Conservation (phyloP, 2,797 vertebrate genomes). For the Rhabdophis nuchalis region DNA sequence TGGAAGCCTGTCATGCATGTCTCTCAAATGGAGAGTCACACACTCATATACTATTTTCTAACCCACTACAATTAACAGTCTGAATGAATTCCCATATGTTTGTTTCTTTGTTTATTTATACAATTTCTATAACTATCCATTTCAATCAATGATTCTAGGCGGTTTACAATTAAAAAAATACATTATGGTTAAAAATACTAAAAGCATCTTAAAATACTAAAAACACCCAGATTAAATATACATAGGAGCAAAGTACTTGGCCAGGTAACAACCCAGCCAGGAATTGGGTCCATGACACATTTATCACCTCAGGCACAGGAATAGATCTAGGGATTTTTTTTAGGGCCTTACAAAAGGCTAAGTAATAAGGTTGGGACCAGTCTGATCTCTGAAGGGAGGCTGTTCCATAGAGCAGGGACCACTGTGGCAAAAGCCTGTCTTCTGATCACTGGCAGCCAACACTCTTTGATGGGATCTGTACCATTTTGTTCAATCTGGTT, state of each 20-base stretch:
- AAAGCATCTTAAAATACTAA: background rate
- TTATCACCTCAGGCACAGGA: background rate
- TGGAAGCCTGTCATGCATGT: background rate
- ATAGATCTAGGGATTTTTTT: background rate
- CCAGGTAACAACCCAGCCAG: background rate
- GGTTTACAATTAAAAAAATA: background rate
- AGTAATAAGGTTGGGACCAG: background rate
- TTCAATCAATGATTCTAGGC: background rate
- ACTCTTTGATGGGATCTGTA: background rate
- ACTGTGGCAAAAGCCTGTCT: background rate
- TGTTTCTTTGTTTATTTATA: background rate
- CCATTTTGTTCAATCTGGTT: background rate
- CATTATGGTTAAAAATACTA: background rate
- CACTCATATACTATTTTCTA: background rate
- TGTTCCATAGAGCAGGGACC: background rate
- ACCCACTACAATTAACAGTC: background rate
- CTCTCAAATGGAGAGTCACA: background rate
- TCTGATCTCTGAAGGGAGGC: background rate
- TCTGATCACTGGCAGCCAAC: background rate
- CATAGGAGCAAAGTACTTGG: background rate
- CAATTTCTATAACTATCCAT: background rate
- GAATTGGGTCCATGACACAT: background rate
- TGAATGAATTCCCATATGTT: background rate
- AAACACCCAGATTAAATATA: background rate
- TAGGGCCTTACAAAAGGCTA: background rate